phyloP scores from a whole-genome alignment of 2,113 vertebrate species.

The Willisornis vidua region DNA sequence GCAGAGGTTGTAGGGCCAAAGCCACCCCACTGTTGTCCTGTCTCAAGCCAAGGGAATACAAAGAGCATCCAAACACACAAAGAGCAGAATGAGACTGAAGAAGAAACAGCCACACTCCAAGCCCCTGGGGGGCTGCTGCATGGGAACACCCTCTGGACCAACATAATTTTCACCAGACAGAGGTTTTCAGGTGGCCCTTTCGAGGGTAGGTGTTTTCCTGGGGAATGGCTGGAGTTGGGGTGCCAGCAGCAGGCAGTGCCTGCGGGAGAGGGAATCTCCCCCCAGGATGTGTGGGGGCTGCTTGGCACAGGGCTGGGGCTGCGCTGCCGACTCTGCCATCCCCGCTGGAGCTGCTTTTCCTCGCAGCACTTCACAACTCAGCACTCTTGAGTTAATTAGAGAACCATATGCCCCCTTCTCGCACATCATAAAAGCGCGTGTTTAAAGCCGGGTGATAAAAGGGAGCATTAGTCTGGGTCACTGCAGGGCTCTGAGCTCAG shows the following conservation, averaged over 20 bases:
- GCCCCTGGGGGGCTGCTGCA: background rate
- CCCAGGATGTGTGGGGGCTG: rapidly evolving
- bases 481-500: background rate
- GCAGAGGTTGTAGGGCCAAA: background rate
- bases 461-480: slow-evolving; percentile 26
- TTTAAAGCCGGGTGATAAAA: slow-evolving; percentile 56
- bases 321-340: background rate
- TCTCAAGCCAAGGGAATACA: background rate
- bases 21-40: rapidly evolving
- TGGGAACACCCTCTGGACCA: background rate
- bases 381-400: slow-evolving; percentile 56
- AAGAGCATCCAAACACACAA: background rate
- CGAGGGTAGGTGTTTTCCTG: rapidly evolving
- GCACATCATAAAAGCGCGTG: slow-evolving; percentile 52
- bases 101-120: rapidly evolving
- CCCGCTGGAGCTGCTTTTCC: slow-evolving; percentile 33
- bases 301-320: background rate
- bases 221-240: background rate
- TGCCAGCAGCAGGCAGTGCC: background rate
- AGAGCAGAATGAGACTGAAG: background rate
- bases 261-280: rapidly evolving
- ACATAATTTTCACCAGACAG: background rate
- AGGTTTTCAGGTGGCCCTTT: background rate
- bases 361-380: slow-evolving; percentile 44
- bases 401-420: slow-evolving; percentile 60